phyloP scores from a whole-genome alignment of 2,113 vertebrate genomes.

The Mesocricetus auratus region DNA sequence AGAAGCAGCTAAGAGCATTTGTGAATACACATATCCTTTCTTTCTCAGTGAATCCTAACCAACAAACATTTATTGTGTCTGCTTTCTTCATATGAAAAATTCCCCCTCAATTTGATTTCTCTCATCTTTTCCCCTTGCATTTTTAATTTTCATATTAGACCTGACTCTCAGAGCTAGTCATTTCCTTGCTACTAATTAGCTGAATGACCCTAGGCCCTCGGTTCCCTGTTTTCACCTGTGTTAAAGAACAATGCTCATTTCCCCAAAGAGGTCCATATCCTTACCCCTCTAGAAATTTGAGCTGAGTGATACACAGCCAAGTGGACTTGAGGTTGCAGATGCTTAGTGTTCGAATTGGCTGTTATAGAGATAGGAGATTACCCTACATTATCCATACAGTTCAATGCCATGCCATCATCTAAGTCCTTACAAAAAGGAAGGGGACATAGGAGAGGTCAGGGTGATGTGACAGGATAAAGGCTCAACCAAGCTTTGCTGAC shows the following conservation, averaged over 20 bases:
- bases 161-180: not conserved
- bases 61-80: not conserved
- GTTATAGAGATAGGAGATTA: not conserved
- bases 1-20: not conserved
- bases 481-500: not conserved
- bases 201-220: no score
- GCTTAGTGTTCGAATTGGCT: not conserved
- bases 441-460: not conserved
- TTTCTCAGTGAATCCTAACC: slow-evolving; percentile 29
- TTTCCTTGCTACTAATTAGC: not conserved
- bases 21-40: slow-evolving; percentile 7
- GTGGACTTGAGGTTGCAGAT: not conserved
- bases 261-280: not conserved
- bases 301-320: not conserved
- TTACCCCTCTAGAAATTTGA: not conserved
- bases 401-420: not conserved
- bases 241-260: not conserved
- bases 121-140: not conserved
- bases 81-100: not conserved
- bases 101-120: not conserved
- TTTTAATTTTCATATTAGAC: slow-evolving; percentile 32
- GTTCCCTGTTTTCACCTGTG: not conserved
- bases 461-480: not conserved
- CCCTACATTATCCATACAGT: not conserved
- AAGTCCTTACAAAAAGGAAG: not conserved